phyloP scores from a whole-genome alignment of 2,888 invertebrate species.

The Willowsia nigromaculata region DNA sequence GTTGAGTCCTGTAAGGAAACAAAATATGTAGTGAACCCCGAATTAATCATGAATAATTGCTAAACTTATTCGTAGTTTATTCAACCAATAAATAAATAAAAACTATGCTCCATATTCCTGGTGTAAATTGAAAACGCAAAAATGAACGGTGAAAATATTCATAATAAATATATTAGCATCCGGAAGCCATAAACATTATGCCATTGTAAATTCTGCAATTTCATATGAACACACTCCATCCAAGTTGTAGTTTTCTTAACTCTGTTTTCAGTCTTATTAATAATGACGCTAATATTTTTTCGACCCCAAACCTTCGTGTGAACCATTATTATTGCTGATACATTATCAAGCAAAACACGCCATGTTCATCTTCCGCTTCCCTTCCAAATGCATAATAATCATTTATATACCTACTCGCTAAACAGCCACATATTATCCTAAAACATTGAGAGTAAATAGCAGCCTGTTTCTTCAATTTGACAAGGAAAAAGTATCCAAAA shows the following conservation, averaged over 20 bases:
- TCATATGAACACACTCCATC: no score
- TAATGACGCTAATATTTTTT: slow-evolving; percentile 8
- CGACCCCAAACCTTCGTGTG: neutral
- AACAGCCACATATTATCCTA: neutral
- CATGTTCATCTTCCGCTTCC: neutral
- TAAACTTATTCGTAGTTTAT: no score
- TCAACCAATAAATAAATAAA: no score
- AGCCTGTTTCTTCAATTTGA: slow-evolving; percentile 39
- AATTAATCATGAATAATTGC: neutral
- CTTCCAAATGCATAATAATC: no score
- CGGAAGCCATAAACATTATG: no score
- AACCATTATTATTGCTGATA: neutral
- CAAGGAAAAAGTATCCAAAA: slow-evolving; percentile 55
- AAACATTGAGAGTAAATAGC: neutral
- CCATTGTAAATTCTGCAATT: no score
- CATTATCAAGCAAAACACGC: neutral
- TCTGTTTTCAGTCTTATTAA: neutral
- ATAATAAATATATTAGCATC: no score
- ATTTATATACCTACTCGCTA: neutral
- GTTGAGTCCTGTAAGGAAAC: slow-evolving; percentile 70
- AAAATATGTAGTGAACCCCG: neutral
- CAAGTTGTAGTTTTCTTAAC: neutral
- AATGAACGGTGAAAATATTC: no score
- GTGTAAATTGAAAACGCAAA: no score
- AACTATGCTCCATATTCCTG: no score